A percentile compares a stretch with the other conserved stretches of the same genome.
Conservation (phyloP, 2,888 invertebrate species). For the Oligia latruncula region DNA sequence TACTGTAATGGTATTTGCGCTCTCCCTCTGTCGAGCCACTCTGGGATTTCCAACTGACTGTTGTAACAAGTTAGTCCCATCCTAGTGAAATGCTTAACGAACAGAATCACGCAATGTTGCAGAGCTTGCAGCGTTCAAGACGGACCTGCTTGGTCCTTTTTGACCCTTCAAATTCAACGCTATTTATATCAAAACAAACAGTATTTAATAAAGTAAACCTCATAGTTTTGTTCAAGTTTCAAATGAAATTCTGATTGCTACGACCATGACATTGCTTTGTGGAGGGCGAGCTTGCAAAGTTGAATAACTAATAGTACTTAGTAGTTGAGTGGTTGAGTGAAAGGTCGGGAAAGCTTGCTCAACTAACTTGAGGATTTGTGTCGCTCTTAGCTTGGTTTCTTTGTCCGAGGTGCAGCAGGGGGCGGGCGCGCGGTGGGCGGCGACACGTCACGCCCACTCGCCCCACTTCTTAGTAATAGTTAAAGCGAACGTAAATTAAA, state of each 20-base stretch:
- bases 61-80: neutral
- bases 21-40: neutral
- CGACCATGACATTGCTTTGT: neutral
- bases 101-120: neutral
- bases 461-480: constrained; percentile 4
- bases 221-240: constrained; percentile 4
- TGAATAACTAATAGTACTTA: too few relatives aligned
- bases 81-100: neutral
- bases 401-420: constrained; percentile 14
- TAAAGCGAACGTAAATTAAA: neutral
- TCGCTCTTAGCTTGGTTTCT: constrained; percentile 9
- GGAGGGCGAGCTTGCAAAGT: neutral
- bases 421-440: constrained; percentile 59
- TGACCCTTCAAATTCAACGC: neutral
- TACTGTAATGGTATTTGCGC: neutral
- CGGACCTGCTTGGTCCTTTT: too few relatives aligned
- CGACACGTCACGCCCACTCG: constrained; percentile 48
- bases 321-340: neutral
- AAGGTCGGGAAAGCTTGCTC: neutral
- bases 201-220: neutral
- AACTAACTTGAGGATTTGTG: neutral
- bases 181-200: neutral
- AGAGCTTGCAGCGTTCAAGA: constrained; percentile 1
- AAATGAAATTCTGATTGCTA: constrained; percentile 1
- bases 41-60: neutral